Percentiles rank a stretch among this genome's conserved stretches.
phyloP scores from a whole-genome alignment of 2,113 vertebrate genomes.

The Sminthopsis crassicaudata region DNA sequence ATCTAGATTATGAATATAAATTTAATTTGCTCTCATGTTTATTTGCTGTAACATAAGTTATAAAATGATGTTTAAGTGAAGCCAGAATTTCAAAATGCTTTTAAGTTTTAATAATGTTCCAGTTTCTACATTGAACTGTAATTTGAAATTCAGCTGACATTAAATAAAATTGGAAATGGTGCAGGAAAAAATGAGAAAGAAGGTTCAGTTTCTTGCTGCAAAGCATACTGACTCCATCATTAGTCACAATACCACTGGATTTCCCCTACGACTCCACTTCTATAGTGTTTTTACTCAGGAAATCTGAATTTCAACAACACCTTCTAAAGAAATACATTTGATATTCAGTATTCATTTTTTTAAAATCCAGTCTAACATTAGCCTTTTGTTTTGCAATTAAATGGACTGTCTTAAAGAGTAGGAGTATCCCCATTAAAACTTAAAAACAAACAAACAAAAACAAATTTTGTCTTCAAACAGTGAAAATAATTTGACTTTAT shows the following conservation, averaged over 20 bases:
- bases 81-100: conserved; percentile 60
- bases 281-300: conserved; percentile 57
- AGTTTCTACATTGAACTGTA: conserved; percentile 52
- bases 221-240: conserved; percentile 37
- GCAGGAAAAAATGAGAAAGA: conserved; percentile 19
- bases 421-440: conserved; percentile 53
- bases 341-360: conserved; percentile 18
- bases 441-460: conserved; percentile 2
- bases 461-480: conserved; percentile 63
- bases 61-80: conserved; percentile 55
- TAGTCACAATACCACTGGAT: conserved; percentile 72
- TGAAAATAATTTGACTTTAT: conserved; percentile 64
- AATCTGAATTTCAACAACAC: conserved; percentile 46
- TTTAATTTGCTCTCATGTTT: conserved; percentile 59
- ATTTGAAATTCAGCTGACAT: conserved; percentile 52
- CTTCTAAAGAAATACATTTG: conserved; percentile 60
- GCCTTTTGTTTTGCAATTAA: conserved; percentile 60
- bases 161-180: conserved; percentile 56
- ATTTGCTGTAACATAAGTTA: conserved; percentile 52
- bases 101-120: conserved; percentile 61
- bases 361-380: conserved; percentile 52
- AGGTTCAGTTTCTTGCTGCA: not conserved
- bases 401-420: conserved; percentile 68
- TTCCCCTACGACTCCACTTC: conserved; percentile 43
- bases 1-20: conserved; percentile 73